Conservation (phyloP, 2,113 vertebrate genomes). For the Microtus ochrogaster region DNA sequence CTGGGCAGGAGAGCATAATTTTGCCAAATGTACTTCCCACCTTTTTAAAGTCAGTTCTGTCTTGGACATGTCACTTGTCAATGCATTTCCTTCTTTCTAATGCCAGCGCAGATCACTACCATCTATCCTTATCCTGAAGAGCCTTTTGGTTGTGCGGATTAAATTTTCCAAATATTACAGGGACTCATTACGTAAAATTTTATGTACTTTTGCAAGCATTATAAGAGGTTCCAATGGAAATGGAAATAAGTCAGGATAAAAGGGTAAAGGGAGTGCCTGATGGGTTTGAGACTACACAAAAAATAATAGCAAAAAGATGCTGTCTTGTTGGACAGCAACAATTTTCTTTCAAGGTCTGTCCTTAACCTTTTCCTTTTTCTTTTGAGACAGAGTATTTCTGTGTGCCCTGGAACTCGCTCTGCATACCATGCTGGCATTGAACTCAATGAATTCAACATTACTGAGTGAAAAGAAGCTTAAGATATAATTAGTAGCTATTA, state of each 20-base stretch:
- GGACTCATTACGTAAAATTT: not conserved
- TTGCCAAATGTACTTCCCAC: not conserved
- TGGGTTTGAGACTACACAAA: not conserved
- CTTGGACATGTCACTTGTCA: not conserved
- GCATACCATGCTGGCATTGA: not conserved
- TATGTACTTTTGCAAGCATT: not conserved
- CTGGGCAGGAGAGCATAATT: not conserved
- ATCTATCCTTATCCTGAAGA: not conserved
- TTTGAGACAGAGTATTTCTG: not conserved
- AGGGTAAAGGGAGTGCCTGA: not conserved
- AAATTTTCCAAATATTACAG: not conserved
- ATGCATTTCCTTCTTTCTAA: not conserved
- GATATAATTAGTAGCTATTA: not conserved
- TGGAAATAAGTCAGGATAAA: conserved; percentile 16
- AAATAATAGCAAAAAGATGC: conserved; percentile 31
- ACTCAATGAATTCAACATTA: not conserved
- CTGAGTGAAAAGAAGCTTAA: conserved; percentile 49
- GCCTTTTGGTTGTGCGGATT: not conserved
- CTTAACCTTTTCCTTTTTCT: not conserved
- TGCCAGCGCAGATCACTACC: not conserved
- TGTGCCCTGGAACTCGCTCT: not conserved
- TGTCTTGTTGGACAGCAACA: not conserved
- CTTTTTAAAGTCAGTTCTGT: conserved; percentile 10
- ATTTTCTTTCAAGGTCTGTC: conserved; percentile 6
- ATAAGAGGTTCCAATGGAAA: not conserved